Conservation (phyloP, 2,888 invertebrate species). For the Cataglyphis cursor region DNA sequence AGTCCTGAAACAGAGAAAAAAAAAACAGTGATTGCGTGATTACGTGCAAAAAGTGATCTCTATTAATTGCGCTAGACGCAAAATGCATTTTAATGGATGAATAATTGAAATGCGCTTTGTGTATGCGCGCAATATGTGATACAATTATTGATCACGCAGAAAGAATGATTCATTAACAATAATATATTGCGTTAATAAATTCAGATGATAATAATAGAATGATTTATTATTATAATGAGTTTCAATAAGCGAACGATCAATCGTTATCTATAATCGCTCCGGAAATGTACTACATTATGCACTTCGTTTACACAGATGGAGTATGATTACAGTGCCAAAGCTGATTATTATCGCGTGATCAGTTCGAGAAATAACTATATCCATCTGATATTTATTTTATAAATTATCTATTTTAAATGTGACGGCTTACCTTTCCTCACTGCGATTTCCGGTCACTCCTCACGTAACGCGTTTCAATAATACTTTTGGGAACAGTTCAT, state of each 20-base stretch:
- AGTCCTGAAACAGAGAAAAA: slow-evolving; percentile 76
- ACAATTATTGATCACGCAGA: slow-evolving; percentile 43
- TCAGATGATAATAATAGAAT: slow-evolving; percentile 35
- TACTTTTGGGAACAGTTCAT: slow-evolving; percentile 80
- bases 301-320: slow-evolving; percentile 35
- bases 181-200: slow-evolving; percentile 49
- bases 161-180: slow-evolving; percentile 53
- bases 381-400: background rate
- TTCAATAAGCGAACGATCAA: slow-evolving; percentile 45
- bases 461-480: slow-evolving; percentile 80
- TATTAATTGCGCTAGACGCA: slow-evolving; percentile 13
- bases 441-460: slow-evolving; percentile 78
- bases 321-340: slow-evolving; percentile 51
- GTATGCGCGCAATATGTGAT: slow-evolving; percentile 28
- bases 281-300: slow-evolving; percentile 32
- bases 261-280: slow-evolving; percentile 46
- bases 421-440: slow-evolving; percentile 75
- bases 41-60: background rate
- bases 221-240: slow-evolving; percentile 50
- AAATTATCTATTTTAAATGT: background rate
- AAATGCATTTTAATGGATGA: slow-evolving; percentile 30
- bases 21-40: slow-evolving; percentile 47
- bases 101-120: slow-evolving; percentile 27
- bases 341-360: slow-evolving; percentile 47
- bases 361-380: slow-evolving; percentile 19